Evolutionary conservation across 1,140 invertebrate genomes (phyloP).

Genomic region (Drosophila varians): DNA sequence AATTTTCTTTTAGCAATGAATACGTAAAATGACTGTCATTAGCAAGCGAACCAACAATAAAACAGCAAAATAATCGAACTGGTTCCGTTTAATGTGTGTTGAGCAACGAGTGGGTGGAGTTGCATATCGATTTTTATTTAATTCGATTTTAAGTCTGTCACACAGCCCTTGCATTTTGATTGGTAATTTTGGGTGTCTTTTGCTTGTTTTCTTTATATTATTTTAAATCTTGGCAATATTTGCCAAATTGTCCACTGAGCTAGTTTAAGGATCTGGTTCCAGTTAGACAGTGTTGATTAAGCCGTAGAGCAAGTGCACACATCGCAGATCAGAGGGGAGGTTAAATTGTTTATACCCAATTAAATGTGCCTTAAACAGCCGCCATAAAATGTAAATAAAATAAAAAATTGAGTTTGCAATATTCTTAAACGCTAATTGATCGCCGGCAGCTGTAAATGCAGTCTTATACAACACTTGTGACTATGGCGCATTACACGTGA

Average conservation of each 20-base stretch:
- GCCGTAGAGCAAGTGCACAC: not conserved
- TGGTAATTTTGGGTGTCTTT: no score
- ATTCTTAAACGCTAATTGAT: not conserved
- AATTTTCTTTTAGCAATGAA: conserved; percentile 55
- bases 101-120: not conserved
- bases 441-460: not conserved
- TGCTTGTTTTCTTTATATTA: no score
- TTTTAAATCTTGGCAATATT: no score
- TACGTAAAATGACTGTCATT: conserved; percentile 60
- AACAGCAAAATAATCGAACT: conserved; percentile 44
- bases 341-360: conserved; percentile 2
- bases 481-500: conserved; percentile 27
- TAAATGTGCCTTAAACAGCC: conserved; percentile 26
- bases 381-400: not conserved
- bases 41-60: conserved; percentile 51
- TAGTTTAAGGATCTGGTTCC: conserved; percentile 25
- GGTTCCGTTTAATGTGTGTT: conserved; percentile 17
- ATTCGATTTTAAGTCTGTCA: not conserved
- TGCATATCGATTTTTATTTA: not conserved
- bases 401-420: not conserved
- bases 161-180: not conserved
- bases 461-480: conserved; percentile 33
- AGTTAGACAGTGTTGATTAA: conserved; percentile 10
- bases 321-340: not conserved
- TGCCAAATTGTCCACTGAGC: conserved; percentile 4